Base-by-base conservation (phyloP, 2,113 vertebrate species). In the Tympanuchus pallidicinctus region DNA sequence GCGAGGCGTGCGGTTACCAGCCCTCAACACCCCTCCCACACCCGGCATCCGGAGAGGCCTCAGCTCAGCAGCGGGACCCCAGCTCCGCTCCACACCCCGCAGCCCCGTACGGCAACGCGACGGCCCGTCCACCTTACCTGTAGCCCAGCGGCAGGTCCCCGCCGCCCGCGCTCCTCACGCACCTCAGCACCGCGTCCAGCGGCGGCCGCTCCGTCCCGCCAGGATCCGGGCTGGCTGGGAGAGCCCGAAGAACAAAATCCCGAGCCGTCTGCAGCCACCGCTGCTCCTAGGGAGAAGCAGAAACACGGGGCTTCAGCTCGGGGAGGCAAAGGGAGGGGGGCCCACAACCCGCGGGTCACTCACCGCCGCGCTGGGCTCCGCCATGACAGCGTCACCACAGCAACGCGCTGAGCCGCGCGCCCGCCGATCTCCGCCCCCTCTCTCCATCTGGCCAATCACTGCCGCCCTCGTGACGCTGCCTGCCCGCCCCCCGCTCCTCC, bases 61-160 rank as follows among this genome's bases (percentile, higher is more conserved):
- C 2, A 30, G 30, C 47, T 32, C 24, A 56, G 81, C 60, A 52
- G 48, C 45, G 38, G 9, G 9, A 10, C 11, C 10, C 32, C 34
- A 12, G n/a, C 32, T 43, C 36, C 10, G 13, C 24, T 13, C 27
- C 42, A 8, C 32, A 8, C 8, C 0, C 52, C 52, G 27, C 27
- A 12, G 2, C 21, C 30, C 40, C 11, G 38, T 48, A 10, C 9
- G 16, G 8, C 1, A 21, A 12, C 4, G 13, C 7, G 20, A 67
- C 2, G 18, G 27, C 36, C 42, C 21, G 38, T 38, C 36, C n/a
- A 67, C 1, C n/a, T 65, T 75, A 96, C 95, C 95, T 94, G 82
- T 94, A 96, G 59, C 64, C 82, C 7, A 96, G 86, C 11, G 92
- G 95, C n/a, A 96, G 79, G 28, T 54, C 32, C n/a, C 86, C 94